phyloP scores from a whole-genome alignment of 2,113 vertebrate genomes.

The Pontoporia blainvillei region DNA sequence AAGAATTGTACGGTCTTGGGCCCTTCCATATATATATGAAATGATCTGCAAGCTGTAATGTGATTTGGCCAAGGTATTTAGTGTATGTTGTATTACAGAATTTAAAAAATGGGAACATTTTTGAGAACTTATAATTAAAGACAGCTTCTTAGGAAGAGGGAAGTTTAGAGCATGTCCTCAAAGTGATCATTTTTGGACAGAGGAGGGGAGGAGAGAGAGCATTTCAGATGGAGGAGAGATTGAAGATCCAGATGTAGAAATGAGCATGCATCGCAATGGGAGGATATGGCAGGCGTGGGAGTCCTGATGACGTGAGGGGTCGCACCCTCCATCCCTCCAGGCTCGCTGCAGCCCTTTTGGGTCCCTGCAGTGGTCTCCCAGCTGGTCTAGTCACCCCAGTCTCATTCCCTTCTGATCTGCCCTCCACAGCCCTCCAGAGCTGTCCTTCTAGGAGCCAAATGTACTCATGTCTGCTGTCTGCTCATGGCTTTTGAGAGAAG shows the following conservation, averaged over 20 bases:
- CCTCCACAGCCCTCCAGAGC: not conserved
- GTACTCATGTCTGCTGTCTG: not conserved
- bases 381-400: not conserved
- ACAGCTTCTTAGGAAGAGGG: not conserved
- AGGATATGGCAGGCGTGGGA: accelerated
- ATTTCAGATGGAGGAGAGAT: not conserved
- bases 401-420: not conserved
- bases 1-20: not conserved
- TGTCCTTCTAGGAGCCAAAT: not conserved
- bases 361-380: not conserved
- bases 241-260: not conserved
- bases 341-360: too few species aligned
- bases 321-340: not conserved
- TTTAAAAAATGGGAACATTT: not conserved
- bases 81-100: not conserved
- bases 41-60: not conserved
- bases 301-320: accelerated
- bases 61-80: not conserved
- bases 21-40: not conserved
- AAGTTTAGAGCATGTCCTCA: not conserved
- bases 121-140: not conserved
- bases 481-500: not conserved
- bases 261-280: too few species aligned
- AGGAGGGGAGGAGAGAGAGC: not conserved
- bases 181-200: not conserved